These are phyloP conservation scores for Heterocephalus glaber DNA, from an alignment of 2,113 vertebrate genomes.

Conservation along the genomic window DNA sequence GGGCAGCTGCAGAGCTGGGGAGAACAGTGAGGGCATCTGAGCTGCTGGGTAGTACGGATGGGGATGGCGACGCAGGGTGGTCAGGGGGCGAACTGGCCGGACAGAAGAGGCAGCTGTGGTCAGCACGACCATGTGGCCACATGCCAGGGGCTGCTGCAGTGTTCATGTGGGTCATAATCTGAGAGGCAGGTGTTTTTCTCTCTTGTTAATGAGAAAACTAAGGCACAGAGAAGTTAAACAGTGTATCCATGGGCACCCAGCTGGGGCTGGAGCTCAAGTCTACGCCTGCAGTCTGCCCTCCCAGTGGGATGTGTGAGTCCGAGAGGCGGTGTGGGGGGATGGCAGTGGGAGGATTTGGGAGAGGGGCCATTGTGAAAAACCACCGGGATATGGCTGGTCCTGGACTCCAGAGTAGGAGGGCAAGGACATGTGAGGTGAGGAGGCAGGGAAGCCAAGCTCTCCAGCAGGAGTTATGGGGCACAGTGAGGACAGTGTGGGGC, in stretches of 20 bases:
- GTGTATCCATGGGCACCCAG: not conserved
- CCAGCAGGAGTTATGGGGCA: not conserved
- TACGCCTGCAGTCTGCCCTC: not conserved
- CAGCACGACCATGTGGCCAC: not conserved
- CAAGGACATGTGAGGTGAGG: not conserved
- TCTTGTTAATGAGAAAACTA: not conserved
- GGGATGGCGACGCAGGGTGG: too few relatives aligned
- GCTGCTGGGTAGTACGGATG: not conserved
- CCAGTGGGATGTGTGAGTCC: not conserved
- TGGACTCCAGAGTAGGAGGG: not conserved
- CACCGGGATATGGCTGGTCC: not conserved
- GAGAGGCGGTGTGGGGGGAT: too few relatives aligned
- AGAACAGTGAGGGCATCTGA: not conserved
- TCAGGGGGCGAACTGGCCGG: not conserved
- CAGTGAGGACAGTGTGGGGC: not conserved
- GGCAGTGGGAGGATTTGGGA: too few relatives aligned
- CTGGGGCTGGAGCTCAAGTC: not conserved
- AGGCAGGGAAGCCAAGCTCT: not conserved
- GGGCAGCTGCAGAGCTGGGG: not conserved
- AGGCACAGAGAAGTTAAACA: not conserved
- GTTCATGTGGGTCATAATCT: not conserved
- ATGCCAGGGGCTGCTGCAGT: not conserved
- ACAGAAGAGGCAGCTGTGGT: not conserved
- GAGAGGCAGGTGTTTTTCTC: not conserved
- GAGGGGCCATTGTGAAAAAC: not conserved